Evolutionary conservation across 2,113 vertebrate genomes (phyloP).

Genomic region (Nothoprocta pentlandii): DNA sequence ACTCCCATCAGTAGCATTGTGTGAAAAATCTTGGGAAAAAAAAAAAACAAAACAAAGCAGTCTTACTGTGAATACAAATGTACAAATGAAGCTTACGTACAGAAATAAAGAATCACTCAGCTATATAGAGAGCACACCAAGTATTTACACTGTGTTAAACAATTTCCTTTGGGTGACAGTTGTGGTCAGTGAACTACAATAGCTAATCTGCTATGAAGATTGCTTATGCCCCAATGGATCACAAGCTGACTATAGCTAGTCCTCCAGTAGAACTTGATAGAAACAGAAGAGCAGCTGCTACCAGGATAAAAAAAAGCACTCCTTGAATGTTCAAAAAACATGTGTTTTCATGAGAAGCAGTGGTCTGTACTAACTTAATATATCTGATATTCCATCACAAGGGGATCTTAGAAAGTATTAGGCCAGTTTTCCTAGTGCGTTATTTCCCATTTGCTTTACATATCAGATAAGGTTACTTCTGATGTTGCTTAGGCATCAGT

Average conservation of each 20-base stretch:
- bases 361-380: background rate
- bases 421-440: background rate
- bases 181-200: slow-evolving; percentile 58
- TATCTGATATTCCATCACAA: background rate
- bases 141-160: slow-evolving; percentile 51
- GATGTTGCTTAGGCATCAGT: background rate
- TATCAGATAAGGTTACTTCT: background rate
- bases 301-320: background rate
- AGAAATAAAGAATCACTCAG: background rate
- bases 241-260: slow-evolving; percentile 29
- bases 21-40: background rate
- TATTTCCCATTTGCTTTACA: background rate
- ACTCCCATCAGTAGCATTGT: background rate
- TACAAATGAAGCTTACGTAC: background rate
- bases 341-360: background rate
- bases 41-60: no score
- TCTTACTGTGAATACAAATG: background rate
- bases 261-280: slow-evolving; percentile 11
- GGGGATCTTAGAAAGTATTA: background rate
- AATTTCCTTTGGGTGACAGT: slow-evolving; percentile 47
- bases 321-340: background rate
- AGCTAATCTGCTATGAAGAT: slow-evolving; percentile 44
- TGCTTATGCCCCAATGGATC: slow-evolving; percentile 21
- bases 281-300: slow-evolving; percentile 21
- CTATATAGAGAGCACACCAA: slow-evolving; percentile 13